Evolutionary conservation across 2,113 vertebrate genomes (phyloP), one percentile per base, ranked within the genome.

Genomic region (Chitala chitala): DNA sequence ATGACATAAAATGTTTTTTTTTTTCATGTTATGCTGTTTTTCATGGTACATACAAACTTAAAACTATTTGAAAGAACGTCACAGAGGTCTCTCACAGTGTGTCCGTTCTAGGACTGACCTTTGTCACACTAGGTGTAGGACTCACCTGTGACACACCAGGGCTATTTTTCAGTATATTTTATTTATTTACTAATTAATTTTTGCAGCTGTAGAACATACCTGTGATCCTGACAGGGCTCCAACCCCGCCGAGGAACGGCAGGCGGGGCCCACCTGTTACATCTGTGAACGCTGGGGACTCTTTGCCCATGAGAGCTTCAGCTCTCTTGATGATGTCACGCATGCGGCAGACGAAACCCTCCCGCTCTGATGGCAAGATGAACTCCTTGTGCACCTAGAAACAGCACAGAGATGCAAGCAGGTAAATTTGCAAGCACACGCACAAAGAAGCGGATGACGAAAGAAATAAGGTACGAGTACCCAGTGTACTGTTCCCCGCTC

Each of bases 321-420:
- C 95, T 1, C 94, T 89, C 73, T 95, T 94, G 85, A 99, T 98
- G 84, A 98, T 97, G 86, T 98, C 97, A 29, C 86, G 89, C 84
- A 98, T 95, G 10, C 94, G 92, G 73, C 83, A 88, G 85, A 98
- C 86, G 81, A 99, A 98, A 36, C 95, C 86, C 0, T 96, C 94
- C 80, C 82, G 87, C 87, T 99, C 97, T 0, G 94, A 94, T 2
- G 92, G 94, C 78, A 99, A 90, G 87, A 99, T 96, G 87, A 98
- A 99, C 84, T 98, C 96, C 0, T 93, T 98, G 83, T 93, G 94
- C 48, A 98, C 93, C 97, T 98, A 82, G 4, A 3, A 51, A 29
- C 65, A 22, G 42, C 26, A 54, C n/a, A 26, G 59, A 63, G 59
- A 9, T 33, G 33, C 5, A 29, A 29, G 33, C 31, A 63, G 13